Evolutionary conservation across 2,113 vertebrate genomes (phyloP), one percentile per base, ranked within the genome.

Genomic region (Tyto alba): DNA sequence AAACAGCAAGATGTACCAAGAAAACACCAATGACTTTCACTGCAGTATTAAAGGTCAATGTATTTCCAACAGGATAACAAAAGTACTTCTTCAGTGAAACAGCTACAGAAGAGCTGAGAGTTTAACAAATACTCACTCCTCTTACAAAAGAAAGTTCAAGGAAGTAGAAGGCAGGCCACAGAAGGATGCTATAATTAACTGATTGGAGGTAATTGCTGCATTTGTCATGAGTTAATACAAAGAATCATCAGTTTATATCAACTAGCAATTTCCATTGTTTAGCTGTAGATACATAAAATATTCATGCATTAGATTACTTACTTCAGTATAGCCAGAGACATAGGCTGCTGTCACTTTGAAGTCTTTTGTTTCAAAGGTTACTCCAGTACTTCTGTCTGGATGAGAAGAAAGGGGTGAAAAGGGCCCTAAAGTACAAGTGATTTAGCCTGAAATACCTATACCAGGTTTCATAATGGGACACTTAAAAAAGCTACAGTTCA

Each of bases 351-450:
- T 85, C 93, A 95, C 62, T 95, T 38, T 63, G 87, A 91, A 76
- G 92, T 72, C 97, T 93, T 95, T 92, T 88, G 73, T 92, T 97
- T 95, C 96, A 85, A 97, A 90, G 85, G 88, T 40, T 78, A 67
- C 74, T 69, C 66, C 77, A 21, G 69, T 48, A 62, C 67, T 94
- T 91, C 60, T 32, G 29, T 80, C 96, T 96, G 91, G 76, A 90
- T 60, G n/a, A 69, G 69, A n/a, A 88, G 78, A 96, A 52, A 36
- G 3, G 3, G 23, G 4, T 3, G 38, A 12, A 67, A 43, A 32
- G 23, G 22, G 10, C 53, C 36, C 68, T 74, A 81, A 81, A 84
- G 69, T 3, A 40, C 1, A 1, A 73, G 26, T 1, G 1, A 67
- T 66, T 64, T n/a, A 60, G 9, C 40, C 66, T 14, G 30, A 47